Percentiles rank a stretch among this genome's conserved stretches.
Conservation (phyloP, 2,797 vertebrate species). For the Gymnopithys bicolor region DNA sequence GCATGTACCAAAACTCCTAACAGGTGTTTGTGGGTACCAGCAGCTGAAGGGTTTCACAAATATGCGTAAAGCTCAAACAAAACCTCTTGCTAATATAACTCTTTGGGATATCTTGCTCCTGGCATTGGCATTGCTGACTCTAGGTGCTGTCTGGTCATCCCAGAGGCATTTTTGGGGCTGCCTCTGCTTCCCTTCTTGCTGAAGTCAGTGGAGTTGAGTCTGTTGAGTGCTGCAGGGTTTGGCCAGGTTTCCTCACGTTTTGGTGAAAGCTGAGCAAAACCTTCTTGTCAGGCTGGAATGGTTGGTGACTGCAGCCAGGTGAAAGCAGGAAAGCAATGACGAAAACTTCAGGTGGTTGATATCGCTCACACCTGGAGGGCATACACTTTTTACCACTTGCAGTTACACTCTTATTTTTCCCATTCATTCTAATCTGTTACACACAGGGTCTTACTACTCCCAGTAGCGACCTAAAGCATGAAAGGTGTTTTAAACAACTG, state of each 20-base stretch:
- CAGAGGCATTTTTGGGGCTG: background rate
- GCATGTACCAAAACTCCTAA: background rate
- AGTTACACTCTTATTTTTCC: background rate
- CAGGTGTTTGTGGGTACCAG: background rate
- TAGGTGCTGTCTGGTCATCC: background rate
- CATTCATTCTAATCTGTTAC: background rate
- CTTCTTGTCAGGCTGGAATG: background rate
- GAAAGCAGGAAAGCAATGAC: accelerated
- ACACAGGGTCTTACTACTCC: background rate
- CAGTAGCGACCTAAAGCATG: background rate
- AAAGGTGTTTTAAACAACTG: background rate
- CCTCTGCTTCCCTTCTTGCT: background rate
- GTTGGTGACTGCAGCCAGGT: background rate
- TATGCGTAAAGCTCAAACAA: background rate
- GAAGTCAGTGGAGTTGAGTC: background rate
- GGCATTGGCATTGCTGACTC: accelerated
- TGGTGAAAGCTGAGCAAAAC: background rate
- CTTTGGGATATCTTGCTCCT: background rate
- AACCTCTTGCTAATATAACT: background rate
- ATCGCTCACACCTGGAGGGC: background rate
- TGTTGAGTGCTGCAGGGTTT: background rate
- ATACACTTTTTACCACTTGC: background rate
- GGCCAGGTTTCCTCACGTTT: background rate
- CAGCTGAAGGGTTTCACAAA: background rate
- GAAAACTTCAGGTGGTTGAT: background rate